Evolutionary conservation across 1,140 invertebrate species (phyloP).

Genomic region (Drosophila busckii): DNA sequence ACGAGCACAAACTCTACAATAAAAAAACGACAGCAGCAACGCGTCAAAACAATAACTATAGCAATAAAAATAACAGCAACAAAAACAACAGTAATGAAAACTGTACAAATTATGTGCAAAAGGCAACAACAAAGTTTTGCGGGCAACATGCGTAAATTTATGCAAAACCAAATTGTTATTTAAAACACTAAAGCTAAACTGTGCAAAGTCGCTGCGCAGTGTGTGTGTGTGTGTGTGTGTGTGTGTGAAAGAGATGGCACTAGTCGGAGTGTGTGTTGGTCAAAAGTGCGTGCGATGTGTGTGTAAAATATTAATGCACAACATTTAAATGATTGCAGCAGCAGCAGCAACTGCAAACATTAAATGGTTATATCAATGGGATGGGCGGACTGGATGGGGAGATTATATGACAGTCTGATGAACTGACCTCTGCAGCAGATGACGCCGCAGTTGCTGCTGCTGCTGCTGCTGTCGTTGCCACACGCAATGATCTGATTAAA

Average conservation of each 20-base stretch:
- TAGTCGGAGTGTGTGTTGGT: background rate
- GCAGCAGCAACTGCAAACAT: constrained; percentile 1
- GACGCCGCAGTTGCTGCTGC: constrained; percentile 6
- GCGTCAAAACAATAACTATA: constrained; percentile 47
- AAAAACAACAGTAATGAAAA: background rate
- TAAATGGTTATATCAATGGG: background rate
- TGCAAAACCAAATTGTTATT: constrained; percentile 72
- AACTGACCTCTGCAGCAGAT: constrained; percentile 52
- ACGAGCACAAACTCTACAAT: no score
- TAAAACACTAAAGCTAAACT: constrained; percentile 63
- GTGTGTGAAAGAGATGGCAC: background rate
- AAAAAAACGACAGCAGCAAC: constrained; percentile 14
- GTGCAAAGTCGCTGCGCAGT: constrained; percentile 19
- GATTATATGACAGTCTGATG: constrained; percentile 40
- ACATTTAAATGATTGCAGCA: constrained; percentile 71
- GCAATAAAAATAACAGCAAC: constrained; percentile 5
- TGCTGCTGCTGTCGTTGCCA: constrained; percentile 31
- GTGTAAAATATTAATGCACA: constrained; percentile 66
- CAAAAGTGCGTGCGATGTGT: constrained; percentile 20
- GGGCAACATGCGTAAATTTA: constrained; percentile 63
- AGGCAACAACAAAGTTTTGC: constrained; percentile 45
- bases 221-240: constrained; percentile 2
- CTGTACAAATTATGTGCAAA: constrained; percentile 29
- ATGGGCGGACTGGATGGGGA: background rate
- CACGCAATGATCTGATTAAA: constrained; percentile 77